Evolutionary conservation across 2,888 invertebrate genomes (phyloP), one percentile per base, ranked within the genome.

Genomic region (Galerucella nymphaeae): DNA sequence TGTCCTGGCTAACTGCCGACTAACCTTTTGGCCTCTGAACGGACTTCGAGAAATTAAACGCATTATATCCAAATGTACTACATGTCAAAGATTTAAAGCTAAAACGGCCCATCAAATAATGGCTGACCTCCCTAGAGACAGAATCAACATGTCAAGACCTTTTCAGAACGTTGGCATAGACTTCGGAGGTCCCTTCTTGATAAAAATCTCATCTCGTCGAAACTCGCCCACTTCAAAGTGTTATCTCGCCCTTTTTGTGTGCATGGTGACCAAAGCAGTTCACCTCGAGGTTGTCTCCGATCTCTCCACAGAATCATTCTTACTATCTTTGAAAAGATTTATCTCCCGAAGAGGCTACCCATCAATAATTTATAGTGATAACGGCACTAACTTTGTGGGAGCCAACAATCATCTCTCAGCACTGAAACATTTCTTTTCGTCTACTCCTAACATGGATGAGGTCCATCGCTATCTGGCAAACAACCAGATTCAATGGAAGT

Each of bases 281-380:
- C 79, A 80, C 57, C 50, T 80, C 1, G 77, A 79, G 53, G 23
- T 76, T 11, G 73, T 77, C 3, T 30, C 66, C 16, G 71, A 77
- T 57, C 55, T 75, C 1, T 72, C 75, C 8, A 68, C 76, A 6
- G 68, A 73, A 10, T 38, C 69, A 9, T 75, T 77, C 68, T 41
- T 80, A 16, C 67, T 69, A 0, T 71, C 77, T 10, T 71, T 79
- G 2, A 66, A 74, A 16, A 41, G 80, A 42, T 79, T 80, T 42
- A 66, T 76, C 10, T 58, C 74, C 42, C 69, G 79, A n/a, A 55
- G 76, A 18, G 80, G 78, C 2, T 69, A 70, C 58, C 77, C 76
- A 0, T 10, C 48, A 11, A 58, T 70, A 10, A 72, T 80, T 9
- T 76, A 11, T 53, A 14, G 53, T 53, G 53, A 59, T 9, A 42